Conservation (phyloP, 2,113 vertebrate genomes). For the Aspiorhynchus laticeps region DNA sequence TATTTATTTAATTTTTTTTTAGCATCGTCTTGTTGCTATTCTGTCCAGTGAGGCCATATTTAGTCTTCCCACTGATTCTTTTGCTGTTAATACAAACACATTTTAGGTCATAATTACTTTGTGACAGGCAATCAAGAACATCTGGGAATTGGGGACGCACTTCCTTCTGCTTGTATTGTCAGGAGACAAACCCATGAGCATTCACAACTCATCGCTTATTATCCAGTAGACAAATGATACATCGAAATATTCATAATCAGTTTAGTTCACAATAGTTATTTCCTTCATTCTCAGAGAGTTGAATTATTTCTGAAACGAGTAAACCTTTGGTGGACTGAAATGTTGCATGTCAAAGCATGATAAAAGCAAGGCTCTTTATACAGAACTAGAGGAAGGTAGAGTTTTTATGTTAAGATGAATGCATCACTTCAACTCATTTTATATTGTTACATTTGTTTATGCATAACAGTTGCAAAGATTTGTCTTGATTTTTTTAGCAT, state of each 20-base stretch:
- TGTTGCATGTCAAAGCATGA: constrained; percentile 42
- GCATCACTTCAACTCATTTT: neutral
- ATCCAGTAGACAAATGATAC: neutral
- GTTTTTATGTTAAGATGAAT: neutral
- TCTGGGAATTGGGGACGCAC: neutral
- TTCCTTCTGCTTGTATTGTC: neutral
- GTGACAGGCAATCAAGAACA: constrained; percentile 20
- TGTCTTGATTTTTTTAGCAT: neutral
- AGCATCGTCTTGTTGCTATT: neutral
- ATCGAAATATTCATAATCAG: neutral
- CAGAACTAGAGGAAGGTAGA: neutral
- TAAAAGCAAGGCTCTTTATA: constrained; percentile 19
- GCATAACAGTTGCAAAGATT: neutral
- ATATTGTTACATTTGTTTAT: neutral
- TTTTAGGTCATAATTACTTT: neutral
- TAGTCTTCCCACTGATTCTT: neutral
- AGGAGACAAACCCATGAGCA: neutral
- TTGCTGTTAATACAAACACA: neutral
- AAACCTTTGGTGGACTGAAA: neutral
- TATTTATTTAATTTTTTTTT: neutral
- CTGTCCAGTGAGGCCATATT: constrained; percentile 1
- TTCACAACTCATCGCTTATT: neutral
- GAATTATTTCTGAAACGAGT: neutral
- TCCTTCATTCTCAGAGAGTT: neutral
- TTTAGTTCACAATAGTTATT: neutral